Conservation (phyloP, 92 coral and sea anemone species). For the Diadumene lineata region DNA sequence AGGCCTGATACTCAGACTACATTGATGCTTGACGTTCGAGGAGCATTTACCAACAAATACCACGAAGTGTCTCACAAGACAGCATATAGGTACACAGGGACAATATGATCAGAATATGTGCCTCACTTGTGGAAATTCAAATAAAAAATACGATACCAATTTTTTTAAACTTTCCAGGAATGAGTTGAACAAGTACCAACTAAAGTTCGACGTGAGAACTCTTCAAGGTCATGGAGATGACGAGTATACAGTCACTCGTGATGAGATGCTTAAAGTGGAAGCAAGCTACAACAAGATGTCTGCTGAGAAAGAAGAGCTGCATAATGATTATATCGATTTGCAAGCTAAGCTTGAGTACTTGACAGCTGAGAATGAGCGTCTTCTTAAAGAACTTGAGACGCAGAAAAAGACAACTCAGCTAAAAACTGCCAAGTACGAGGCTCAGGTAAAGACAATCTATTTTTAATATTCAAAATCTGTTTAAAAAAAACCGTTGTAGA, state of each 20-base stretch:
- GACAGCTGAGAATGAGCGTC: slow-evolving; percentile 45
- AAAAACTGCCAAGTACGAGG: slow-evolving; percentile 57
- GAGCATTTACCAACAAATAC: too few relatives aligned
- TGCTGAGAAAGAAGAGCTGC: slow-evolving; percentile 34
- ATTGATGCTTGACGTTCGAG: too few relatives aligned
- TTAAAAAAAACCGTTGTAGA: too few relatives aligned
- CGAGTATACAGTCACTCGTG: slow-evolving; percentile 59
- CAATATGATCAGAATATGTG: too few relatives aligned
- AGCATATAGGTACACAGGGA: too few relatives aligned
- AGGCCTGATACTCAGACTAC: too few relatives aligned
- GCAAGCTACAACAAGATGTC: slow-evolving; percentile 53
- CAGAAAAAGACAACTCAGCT: slow-evolving; percentile 57
- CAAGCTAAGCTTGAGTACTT: slow-evolving; percentile 43
- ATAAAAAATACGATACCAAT: too few relatives aligned
- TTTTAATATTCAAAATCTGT: too few relatives aligned
- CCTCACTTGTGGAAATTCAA: too few relatives aligned
- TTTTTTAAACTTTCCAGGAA: neutral
- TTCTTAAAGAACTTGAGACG: slow-evolving; percentile 58
- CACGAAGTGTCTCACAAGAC: too few relatives aligned
- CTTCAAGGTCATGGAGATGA: slow-evolving; percentile 55
- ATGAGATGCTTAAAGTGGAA: slow-evolving; percentile 62
- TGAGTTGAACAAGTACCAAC: slow-evolving; percentile 34
- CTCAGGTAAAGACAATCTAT: slow-evolving; percentile 58
- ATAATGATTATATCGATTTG: slow-evolving; percentile 46
- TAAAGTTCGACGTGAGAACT: slow-evolving; percentile 40